Evolutionary conservation across 1,140 invertebrate species (phyloP).

Genomic region (Eriosoma lanigerum): DNA sequence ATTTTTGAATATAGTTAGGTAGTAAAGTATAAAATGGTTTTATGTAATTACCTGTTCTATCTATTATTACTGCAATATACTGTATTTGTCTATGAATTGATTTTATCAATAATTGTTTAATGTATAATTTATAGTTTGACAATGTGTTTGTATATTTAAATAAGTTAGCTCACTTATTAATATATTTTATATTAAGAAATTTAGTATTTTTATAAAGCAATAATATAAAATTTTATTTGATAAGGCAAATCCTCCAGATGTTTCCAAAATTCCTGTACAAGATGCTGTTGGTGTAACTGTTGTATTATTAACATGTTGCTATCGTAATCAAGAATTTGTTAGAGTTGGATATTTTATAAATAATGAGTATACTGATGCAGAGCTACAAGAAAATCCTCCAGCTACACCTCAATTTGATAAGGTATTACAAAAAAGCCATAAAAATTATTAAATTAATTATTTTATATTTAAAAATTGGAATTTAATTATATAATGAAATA

Average conservation of each 20-base stretch:
- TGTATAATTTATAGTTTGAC: no score
- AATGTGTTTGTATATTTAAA: no score
- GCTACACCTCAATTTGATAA: constrained; percentile 90
- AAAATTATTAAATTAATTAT: background rate
- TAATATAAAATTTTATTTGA: constrained; percentile 55
- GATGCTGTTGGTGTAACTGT: constrained; percentile 97
- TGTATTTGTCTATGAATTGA: no score
- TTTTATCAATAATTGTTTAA: no score
- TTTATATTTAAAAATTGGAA: no score
- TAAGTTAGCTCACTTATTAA: no score
- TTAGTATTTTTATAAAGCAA: background rate
- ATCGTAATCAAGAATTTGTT: constrained; percentile 91
- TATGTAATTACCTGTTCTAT: no score
- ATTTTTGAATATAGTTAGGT: no score
- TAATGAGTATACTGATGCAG: constrained; percentile 93
- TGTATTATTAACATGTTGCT: constrained; percentile 93
- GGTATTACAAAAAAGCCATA: constrained; percentile 59
- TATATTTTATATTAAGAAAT: background rate
- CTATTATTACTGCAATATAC: no score
- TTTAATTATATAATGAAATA: background rate
- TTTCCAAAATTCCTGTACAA: constrained; percentile 87
- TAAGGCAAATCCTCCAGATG: constrained; percentile 92
- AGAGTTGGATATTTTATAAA: constrained; percentile 98
- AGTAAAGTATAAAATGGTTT: no score
- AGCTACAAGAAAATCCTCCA: constrained; percentile 93